These are phyloP conservation scores for Oncorhynchus gorbuscha DNA, from an alignment of 2,113 vertebrate species.

Conservation along the genomic window DNA sequence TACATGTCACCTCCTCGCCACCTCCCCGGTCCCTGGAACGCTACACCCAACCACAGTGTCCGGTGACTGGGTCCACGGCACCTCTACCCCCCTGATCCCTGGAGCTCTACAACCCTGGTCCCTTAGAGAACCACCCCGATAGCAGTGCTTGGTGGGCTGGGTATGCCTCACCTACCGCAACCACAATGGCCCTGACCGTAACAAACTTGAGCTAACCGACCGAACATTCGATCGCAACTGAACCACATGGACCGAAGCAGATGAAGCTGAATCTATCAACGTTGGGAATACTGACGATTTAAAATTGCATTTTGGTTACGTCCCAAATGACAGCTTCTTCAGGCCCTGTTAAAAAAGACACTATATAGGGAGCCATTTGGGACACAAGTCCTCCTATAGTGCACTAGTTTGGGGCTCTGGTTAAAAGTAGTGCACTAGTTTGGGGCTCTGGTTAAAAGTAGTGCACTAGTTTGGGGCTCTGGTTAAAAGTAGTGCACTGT, in stretches of 20 bases:
- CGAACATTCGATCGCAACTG: background rate
- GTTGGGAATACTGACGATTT: background rate
- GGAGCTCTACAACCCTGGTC: background rate
- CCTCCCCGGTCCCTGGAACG: slow-evolving; percentile 43
- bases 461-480: background rate
- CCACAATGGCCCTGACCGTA: slow-evolving; percentile 13
- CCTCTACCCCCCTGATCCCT: slow-evolving; percentile 37
- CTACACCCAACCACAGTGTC: background rate
- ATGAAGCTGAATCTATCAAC: background rate
- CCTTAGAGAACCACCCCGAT: too few relatives aligned
- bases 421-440: background rate
- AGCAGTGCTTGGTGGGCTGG: too few relatives aligned
- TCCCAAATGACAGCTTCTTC: background rate
- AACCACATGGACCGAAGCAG: background rate
- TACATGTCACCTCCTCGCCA: background rate
- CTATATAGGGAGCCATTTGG: background rate
- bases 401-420: too few relatives aligned
- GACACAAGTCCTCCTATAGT: background rate
- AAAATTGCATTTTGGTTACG: background rate
- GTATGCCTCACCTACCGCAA: background rate
- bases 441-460: too few relatives aligned
- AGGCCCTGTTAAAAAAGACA: background rate
- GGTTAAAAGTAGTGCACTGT: background rate
- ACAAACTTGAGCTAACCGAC: background rate
- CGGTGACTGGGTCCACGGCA: background rate